Evolutionary conservation across 2,113 vertebrate genomes (phyloP).

Genomic region (Chinchilla lanigera): DNA sequence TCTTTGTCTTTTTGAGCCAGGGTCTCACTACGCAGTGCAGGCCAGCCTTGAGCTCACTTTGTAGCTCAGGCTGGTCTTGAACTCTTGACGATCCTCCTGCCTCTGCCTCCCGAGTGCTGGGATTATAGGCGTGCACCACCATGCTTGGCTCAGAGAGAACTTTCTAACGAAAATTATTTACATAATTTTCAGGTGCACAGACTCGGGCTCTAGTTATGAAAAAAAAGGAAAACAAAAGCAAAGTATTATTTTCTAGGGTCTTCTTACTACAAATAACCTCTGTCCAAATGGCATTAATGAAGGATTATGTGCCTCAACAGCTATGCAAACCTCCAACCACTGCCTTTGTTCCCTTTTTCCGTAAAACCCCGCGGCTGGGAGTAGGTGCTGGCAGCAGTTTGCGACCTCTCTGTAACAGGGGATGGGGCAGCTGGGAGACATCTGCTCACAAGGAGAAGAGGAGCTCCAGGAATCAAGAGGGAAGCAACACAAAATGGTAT

Average conservation of each 20-base stretch:
- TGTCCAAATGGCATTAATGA: background rate
- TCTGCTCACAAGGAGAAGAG: background rate
- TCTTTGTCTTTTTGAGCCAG: no score
- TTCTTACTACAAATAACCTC: slow-evolving; percentile 28
- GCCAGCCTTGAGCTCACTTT: no score
- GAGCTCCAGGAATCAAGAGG: background rate
- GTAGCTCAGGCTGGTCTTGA: no score
- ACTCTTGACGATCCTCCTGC: no score
- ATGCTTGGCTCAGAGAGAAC: no score
- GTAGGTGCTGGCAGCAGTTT: background rate
- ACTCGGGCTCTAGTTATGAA: background rate
- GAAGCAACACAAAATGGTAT: background rate
- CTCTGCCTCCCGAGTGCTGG: no score
- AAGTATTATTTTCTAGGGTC: slow-evolving; percentile 44
- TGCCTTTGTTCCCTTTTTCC: background rate
- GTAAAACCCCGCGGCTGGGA: background rate
- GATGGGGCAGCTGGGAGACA: background rate
- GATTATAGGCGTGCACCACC: no score
- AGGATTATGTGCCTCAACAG: background rate
- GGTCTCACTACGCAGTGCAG: no score
- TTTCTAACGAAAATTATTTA: slow-evolving; percentile 47
- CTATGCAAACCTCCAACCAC: background rate
- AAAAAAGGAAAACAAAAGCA: background rate
- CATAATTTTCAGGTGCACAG: slow-evolving; percentile 61
- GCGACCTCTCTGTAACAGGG: background rate